phyloP scores from a whole-genome alignment of 2,888 invertebrate genomes.

The Netelia melanura region DNA sequence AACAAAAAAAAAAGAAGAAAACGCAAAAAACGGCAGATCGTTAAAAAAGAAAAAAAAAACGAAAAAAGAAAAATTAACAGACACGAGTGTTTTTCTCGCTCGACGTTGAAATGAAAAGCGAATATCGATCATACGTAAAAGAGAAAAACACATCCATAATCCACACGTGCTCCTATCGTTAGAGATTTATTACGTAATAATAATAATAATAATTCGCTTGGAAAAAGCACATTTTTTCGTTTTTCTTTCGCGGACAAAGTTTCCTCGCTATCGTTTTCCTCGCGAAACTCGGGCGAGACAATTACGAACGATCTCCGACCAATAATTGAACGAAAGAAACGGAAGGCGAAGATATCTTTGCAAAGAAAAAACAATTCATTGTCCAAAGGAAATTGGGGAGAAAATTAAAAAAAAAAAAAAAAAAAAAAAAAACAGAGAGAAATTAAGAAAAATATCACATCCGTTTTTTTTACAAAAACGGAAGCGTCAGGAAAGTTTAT shows the following conservation, averaged over 20 bases:
- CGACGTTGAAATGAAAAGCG: too few species aligned
- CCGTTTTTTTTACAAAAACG: slow-evolving; percentile 7
- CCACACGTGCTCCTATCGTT: too few species aligned
- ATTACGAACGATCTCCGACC: not conserved
- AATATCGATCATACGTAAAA: too few species aligned
- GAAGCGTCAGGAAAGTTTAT: slow-evolving; percentile 6
- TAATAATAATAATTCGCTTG: too few species aligned
- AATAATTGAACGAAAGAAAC: not conserved
- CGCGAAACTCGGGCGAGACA: too few species aligned
- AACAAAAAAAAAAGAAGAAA: not conserved
- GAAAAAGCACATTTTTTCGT: too few species aligned
- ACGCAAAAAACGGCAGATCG: not conserved
- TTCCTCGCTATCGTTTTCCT: too few species aligned
- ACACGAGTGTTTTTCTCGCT: not conserved
- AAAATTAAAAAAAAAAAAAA: not conserved
- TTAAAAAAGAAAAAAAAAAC: not conserved
- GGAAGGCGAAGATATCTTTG: not conserved
- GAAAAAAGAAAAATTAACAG: slow-evolving; percentile 9
- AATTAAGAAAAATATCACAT: not conserved
- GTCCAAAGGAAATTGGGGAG: too few species aligned
- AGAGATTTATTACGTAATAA: too few species aligned
- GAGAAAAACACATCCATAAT: too few species aligned
- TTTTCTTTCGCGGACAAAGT: too few species aligned
- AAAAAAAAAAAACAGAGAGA: slow-evolving; percentile 4
- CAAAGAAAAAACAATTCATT: too few species aligned